Conservation (phyloP, 2,113 vertebrate genomes). For the Ptilonorhynchus violaceus region DNA sequence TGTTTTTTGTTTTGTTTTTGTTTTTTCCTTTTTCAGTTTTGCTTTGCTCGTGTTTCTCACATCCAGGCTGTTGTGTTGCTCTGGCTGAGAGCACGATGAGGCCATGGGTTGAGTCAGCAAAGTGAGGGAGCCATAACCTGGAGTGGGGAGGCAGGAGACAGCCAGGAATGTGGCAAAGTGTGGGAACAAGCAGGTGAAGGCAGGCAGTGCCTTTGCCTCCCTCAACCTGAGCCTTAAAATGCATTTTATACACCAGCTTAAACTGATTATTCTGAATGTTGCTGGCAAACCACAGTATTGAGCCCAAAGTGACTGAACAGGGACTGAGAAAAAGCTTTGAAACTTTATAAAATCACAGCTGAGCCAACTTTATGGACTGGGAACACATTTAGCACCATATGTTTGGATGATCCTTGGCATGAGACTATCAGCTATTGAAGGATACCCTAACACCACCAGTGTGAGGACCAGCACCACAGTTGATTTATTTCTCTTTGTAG, state of each 20-base stretch:
- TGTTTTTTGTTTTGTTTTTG: not conserved
- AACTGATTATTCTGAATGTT: not conserved
- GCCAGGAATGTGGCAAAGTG: not conserved
- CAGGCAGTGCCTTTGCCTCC: not conserved
- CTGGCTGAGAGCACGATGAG: not conserved
- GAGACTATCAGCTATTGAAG: not conserved
- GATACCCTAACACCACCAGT: not conserved
- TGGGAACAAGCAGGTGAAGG: not conserved
- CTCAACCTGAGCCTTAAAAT: not conserved
- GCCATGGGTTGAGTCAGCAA: not conserved
- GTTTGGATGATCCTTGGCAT: not conserved
- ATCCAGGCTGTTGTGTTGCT: not conserved
- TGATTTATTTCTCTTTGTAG: not conserved
- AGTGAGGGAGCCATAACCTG: not conserved
- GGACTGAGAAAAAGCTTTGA: not conserved
- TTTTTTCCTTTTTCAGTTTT: not conserved
- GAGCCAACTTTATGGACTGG: not conserved
- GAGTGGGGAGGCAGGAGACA: not conserved
- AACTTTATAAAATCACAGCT: not conserved
- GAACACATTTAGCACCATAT: accelerated
- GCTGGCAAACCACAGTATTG: not conserved
- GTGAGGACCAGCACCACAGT: not conserved
- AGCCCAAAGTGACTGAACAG: not conserved
- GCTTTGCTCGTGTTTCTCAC: slow-evolving; percentile 1
- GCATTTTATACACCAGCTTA: not conserved